Conservation (phyloP, 2,113 vertebrate species). For the Protobothrops flavoviridis region DNA sequence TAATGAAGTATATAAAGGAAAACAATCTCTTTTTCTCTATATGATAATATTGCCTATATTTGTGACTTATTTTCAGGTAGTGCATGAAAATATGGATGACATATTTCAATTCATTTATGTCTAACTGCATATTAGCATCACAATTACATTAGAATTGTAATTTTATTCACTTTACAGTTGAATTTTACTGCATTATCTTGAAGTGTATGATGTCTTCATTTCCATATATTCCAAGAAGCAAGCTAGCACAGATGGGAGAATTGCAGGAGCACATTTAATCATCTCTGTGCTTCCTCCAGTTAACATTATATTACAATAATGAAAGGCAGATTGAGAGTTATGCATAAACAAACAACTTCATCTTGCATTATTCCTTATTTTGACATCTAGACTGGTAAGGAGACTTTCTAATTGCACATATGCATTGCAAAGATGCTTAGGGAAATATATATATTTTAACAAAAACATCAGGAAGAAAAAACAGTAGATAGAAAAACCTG, state of each 20-base stretch:
- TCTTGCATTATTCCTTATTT: conserved; percentile 41
- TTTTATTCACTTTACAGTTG: conserved; percentile 23
- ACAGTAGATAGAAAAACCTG: background rate
- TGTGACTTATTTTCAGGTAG: background rate
- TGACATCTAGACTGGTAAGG: conserved; percentile 13
- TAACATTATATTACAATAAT: conserved; percentile 37
- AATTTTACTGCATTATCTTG: conserved; percentile 43
- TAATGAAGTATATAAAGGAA: background rate
- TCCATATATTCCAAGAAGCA: conserved; percentile 23
- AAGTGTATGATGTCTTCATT: conserved; percentile 46
- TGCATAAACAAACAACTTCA: conserved; percentile 40
- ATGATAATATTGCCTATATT: background rate
- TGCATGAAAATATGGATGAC: background rate
- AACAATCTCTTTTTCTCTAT: background rate
- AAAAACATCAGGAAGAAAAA: conserved; percentile 34
- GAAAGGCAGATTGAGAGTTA: background rate
- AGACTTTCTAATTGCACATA: conserved; percentile 20
- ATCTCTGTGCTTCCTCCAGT: conserved; percentile 23
- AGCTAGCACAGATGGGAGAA: conserved; percentile 14
- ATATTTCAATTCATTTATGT: background rate
- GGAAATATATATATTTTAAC: conserved; percentile 17
- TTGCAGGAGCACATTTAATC: conserved; percentile 26
- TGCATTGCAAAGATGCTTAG: conserved; percentile 11
- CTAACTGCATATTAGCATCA: conserved; percentile 16
- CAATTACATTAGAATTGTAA: conserved; percentile 18